phyloP scores from a whole-genome alignment of 2,113 vertebrate species.

The Tachysurus vachellii region DNA sequence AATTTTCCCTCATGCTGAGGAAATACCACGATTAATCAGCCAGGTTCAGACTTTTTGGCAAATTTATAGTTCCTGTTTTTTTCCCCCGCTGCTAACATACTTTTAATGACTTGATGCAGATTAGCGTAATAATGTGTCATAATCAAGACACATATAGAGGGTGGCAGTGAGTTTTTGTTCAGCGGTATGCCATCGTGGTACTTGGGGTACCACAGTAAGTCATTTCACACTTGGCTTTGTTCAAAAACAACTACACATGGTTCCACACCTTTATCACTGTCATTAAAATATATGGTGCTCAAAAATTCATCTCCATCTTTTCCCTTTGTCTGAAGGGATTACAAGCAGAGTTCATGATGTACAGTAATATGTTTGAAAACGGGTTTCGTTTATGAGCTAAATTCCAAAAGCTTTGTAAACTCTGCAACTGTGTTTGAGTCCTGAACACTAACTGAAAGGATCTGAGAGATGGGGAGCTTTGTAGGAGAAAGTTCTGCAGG shows the following conservation, averaged over 20 bases:
- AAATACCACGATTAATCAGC: neutral
- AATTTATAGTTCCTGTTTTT: neutral
- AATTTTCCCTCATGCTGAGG: neutral
- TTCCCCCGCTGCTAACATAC: neutral
- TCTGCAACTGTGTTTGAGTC: too few species aligned
- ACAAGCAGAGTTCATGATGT: too few species aligned
- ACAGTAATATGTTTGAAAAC: too few species aligned
- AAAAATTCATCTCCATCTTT: too few species aligned
- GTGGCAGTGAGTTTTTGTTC: constrained; percentile 21
- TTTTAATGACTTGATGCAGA: neutral
- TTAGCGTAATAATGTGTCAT: neutral
- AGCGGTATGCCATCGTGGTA: constrained; percentile 17
- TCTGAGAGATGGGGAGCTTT: too few species aligned
- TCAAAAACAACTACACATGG: constrained; percentile 31
- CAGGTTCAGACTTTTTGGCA: neutral
- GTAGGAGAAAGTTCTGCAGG: too few species aligned
- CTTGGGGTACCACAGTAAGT: constrained; percentile 13
- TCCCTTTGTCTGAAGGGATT: too few species aligned
- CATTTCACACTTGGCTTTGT: neutral
- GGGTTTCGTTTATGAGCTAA: too few species aligned
- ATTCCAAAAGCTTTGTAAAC: too few species aligned
- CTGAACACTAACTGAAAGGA: too few species aligned
- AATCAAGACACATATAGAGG: neutral
- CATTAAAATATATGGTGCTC: too few species aligned
- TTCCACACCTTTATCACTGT: too few species aligned